phyloP scores from a whole-genome alignment of 2,113 vertebrate genomes.

The Nipponia nippon region DNA sequence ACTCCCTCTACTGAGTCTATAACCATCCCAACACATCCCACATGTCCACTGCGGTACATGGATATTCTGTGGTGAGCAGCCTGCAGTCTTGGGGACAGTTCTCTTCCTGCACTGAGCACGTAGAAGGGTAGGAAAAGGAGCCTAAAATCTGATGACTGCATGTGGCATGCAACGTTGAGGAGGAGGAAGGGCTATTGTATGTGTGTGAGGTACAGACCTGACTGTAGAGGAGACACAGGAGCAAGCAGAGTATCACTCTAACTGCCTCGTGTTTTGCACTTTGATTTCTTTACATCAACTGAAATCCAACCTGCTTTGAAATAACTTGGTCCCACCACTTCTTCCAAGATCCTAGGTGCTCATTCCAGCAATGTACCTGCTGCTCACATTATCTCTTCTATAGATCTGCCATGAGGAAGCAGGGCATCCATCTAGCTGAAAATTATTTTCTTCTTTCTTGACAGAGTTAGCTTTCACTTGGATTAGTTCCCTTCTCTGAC shows the following conservation, averaged over 20 bases:
- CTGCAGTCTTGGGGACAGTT: not conserved
- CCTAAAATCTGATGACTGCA: not conserved
- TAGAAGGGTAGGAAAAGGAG: not conserved
- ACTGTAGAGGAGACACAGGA: not conserved
- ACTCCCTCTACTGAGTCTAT: not conserved
- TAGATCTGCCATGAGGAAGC: not conserved
- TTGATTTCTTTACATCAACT: not conserved
- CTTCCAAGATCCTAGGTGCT: not conserved
- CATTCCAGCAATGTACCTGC: not conserved
- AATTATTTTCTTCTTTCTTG: not conserved
- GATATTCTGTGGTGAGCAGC: not conserved
- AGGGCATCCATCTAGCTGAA: not conserved
- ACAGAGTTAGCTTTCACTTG: not conserved
- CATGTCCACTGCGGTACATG: rapidly evolving
- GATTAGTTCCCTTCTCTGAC: not conserved
- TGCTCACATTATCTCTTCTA: not conserved
- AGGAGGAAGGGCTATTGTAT: not conserved
- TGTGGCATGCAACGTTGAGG: not conserved
- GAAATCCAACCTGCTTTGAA: not conserved
- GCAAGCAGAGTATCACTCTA: not conserved
- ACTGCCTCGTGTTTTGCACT: not conserved
- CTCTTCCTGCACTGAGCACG: rapidly evolving
- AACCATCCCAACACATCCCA: not conserved
- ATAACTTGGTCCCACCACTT: not conserved
- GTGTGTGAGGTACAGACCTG: not conserved